A percentile compares a stretch with the other conserved stretches of the same genome.
phyloP scores from a whole-genome alignment of 2,113 vertebrate genomes.

The Ailurus styani region DNA sequence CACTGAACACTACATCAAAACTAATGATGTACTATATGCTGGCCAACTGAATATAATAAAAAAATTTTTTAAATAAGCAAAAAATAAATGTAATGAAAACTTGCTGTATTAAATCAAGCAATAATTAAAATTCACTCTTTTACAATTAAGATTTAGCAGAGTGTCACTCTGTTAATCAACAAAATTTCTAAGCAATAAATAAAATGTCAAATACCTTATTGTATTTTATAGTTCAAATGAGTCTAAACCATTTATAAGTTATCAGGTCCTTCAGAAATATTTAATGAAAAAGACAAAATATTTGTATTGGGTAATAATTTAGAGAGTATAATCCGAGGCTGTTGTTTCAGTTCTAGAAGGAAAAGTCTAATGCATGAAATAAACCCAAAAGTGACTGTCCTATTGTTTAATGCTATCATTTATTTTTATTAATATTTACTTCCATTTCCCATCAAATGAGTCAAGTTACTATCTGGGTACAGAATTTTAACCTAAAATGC shows the following conservation, averaged over 20 bases:
- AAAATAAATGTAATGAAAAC: conserved; percentile 1
- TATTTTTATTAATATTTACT: not conserved
- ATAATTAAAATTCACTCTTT: not conserved
- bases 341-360: conserved; percentile 4
- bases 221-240: not conserved
- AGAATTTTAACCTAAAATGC: not conserved
- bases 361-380: conserved; percentile 7
- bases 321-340: not conserved
- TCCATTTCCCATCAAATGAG: not conserved
- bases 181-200: not conserved
- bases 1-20: not conserved
- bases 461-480: not conserved
- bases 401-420: not conserved
- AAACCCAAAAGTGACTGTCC: not conserved
- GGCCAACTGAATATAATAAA: not conserved
- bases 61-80: not conserved
- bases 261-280: not conserved
- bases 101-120: not conserved
- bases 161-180: not conserved
- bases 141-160: conserved; percentile 16
- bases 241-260: not conserved
- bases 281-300: conserved; percentile 21
- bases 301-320: not conserved
- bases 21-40: not conserved
- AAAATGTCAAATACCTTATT: not conserved